Percentiles rank a stretch among this genome's conserved stretches.
Conservation (phyloP, 2,888 invertebrate genomes). For the Drosophila paracracens region DNA sequence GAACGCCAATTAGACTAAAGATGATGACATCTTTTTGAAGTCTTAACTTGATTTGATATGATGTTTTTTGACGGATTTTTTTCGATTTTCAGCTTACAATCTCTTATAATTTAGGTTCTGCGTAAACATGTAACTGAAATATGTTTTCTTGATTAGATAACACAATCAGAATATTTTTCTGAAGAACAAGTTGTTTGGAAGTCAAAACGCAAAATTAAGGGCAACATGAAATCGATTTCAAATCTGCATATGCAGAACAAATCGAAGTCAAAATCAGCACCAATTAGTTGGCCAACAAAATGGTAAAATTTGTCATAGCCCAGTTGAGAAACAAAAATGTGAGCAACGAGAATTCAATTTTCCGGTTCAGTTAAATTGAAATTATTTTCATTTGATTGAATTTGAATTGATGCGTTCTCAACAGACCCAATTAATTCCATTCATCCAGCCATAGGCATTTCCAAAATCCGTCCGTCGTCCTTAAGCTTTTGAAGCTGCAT, state of each 20-base stretch:
- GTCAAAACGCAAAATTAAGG: background rate
- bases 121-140: too few species aligned
- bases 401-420: slow-evolving; percentile 52
- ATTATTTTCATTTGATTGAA: slow-evolving; percentile 66
- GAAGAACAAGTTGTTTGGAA: background rate
- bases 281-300: slow-evolving; percentile 11
- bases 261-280: slow-evolving; percentile 21
- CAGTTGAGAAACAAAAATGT: slow-evolving; percentile 21
- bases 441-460: slow-evolving; percentile 18
- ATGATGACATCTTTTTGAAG: background rate
- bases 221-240: background rate
- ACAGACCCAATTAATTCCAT: slow-evolving; percentile 41
- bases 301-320: slow-evolving; percentile 13
- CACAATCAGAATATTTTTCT: background rate
- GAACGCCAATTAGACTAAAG: background rate
- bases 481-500: slow-evolving; percentile 35
- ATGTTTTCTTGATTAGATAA: too few species aligned
- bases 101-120: too few species aligned
- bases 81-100: too few species aligned
- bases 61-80: too few species aligned
- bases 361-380: slow-evolving; percentile 45
- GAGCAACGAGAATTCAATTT: slow-evolving; percentile 50
- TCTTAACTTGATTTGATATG: background rate
- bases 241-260: slow-evolving; percentile 31
- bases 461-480: slow-evolving; percentile 1